These are phyloP conservation scores for Argyra leucocephala DNA, from an alignment of 2,888 invertebrate species.

Conservation along the genomic window DNA sequence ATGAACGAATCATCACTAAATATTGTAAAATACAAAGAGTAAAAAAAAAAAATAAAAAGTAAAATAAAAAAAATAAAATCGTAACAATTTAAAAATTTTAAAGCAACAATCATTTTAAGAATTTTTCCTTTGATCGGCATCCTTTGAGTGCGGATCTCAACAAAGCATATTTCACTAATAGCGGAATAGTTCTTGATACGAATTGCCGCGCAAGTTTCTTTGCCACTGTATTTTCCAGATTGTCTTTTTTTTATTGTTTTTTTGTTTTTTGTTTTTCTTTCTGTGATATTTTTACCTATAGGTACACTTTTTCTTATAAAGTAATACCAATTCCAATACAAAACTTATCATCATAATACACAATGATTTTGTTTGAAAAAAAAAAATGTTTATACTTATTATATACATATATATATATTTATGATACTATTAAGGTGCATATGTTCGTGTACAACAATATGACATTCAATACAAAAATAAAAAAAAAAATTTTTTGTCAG, in stretches of 20 bases:
- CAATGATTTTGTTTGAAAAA: too few relatives aligned
- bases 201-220: constrained; percentile 13
- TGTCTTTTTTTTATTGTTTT: constrained; percentile 10
- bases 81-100: constrained; percentile 21
- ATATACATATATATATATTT: too few relatives aligned
- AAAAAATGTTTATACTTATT: too few relatives aligned
- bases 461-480: too few relatives aligned
- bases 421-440: too few relatives aligned
- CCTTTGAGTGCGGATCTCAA: constrained; percentile 23
- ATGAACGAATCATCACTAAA: constrained; percentile 14
- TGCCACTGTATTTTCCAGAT: constrained; percentile 17
- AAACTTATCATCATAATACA: too few relatives aligned
- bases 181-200: constrained; percentile 28
- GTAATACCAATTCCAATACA: too few relatives aligned
- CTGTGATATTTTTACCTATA: not conserved
- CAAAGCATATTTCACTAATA: constrained; percentile 33
- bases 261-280: not conserved
- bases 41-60: not conserved
- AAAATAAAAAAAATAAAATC: constrained; percentile 12
- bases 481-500: too few relatives aligned
- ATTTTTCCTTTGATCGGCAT: constrained; percentile 22
- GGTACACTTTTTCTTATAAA: too few relatives aligned
- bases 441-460: too few relatives aligned
- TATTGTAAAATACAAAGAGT: not conserved
- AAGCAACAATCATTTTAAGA: constrained; percentile 19